Percentiles rank a stretch among this genome's conserved stretches.
Conservation (phyloP, 2,797 vertebrate species). For the Poeciliopsis infans region DNA sequence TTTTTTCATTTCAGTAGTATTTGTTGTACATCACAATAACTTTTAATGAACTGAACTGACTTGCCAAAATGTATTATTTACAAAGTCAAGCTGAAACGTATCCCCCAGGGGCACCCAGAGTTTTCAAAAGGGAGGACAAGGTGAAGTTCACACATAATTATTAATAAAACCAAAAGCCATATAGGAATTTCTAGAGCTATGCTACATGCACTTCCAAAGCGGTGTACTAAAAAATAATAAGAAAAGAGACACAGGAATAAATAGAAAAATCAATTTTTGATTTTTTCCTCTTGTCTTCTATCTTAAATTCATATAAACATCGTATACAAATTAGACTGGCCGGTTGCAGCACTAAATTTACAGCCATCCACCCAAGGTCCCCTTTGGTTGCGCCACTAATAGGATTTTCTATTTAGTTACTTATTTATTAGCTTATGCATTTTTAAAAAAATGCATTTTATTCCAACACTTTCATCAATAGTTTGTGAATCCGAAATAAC, state of each 20-base stretch:
- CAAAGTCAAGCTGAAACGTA: background rate
- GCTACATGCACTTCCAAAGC: background rate
- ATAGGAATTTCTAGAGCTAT: background rate
- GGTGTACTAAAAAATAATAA: background rate
- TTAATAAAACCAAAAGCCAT: background rate
- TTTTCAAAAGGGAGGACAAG: background rate
- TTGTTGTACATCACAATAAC: background rate
- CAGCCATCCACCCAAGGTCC: background rate
- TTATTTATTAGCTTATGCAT: background rate
- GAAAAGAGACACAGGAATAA: background rate
- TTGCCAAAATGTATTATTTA: background rate
- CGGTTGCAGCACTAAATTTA: background rate
- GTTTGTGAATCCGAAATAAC: background rate
- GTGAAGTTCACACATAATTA: background rate
- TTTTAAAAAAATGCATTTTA: background rate
- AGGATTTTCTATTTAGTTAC: background rate
- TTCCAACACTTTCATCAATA: background rate
- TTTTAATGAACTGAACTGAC: background rate
- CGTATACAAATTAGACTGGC: background rate
- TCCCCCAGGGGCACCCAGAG: background rate
- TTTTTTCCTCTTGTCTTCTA: background rate
- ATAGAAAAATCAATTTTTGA: background rate
- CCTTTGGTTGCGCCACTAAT: background rate
- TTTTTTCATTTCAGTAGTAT: background rate
- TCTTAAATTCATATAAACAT: background rate